Percentiles rank a stretch among this genome's conserved stretches.
phyloP scores from a whole-genome alignment of 2,113 vertebrate species.

The Takifugu bimaculatus region DNA sequence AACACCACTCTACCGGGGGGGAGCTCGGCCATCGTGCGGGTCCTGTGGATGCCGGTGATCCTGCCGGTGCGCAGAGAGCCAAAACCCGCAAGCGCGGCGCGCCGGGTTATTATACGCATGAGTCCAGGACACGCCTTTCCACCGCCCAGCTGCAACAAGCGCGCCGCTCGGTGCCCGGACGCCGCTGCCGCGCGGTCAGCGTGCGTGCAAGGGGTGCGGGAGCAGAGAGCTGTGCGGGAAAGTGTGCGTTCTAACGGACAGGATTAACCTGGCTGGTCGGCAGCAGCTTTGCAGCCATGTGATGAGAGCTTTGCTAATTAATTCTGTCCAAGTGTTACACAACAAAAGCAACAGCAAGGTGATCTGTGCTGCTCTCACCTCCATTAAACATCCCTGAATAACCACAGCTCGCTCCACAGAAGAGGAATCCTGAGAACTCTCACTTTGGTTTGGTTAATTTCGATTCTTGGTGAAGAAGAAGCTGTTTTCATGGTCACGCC shows the following conservation, averaged over 20 bases:
- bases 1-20: conserved; percentile 28
- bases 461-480: too few relatives aligned
- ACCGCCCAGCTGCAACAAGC: neutral
- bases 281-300: conserved; percentile 59
- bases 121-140: conserved; percentile 43
- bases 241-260: neutral
- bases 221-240: neutral
- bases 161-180: neutral
- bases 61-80: conserved; percentile 10
- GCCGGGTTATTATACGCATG: conserved; percentile 21
- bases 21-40: conserved; percentile 37
- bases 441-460: too few relatives aligned
- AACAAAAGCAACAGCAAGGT: neutral
- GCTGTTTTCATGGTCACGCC: too few relatives aligned
- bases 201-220: neutral
- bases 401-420: too few relatives aligned
- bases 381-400: too few relatives aligned
- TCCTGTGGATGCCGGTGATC: conserved; percentile 3
- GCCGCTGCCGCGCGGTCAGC: too few relatives aligned
- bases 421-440: too few relatives aligned
- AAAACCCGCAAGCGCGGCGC: neutral
- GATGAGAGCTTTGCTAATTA: conserved; percentile 58
- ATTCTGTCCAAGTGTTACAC: conserved; percentile 13
- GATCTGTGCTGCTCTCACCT: neutral
- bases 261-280: conserved; percentile 44